A percentile compares a stretch with the other conserved stretches of the same genome.
Evolutionary conservation across 2,888 invertebrate genomes (phyloP).

Genomic region (Chalcosyrphus nemorum): DNA sequence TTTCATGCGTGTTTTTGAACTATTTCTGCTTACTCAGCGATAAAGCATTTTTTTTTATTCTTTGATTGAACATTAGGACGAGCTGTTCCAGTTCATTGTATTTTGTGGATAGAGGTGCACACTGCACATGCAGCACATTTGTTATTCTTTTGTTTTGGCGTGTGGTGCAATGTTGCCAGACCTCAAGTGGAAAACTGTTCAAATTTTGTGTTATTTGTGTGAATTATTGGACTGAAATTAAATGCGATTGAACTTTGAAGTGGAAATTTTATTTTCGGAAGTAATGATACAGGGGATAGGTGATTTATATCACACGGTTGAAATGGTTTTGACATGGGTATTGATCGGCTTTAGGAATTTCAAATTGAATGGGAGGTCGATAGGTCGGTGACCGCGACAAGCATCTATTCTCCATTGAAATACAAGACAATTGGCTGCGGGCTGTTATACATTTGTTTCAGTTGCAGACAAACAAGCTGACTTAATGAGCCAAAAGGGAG

Average conservation of each 20-base stretch:
- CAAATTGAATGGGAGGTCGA: neutral
- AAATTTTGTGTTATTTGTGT: neutral
- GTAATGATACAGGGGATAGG: neutral
- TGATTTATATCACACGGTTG: constrained; percentile 5
- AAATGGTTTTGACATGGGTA: neutral
- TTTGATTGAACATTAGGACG: constrained; percentile 21
- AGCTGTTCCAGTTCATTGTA: constrained; percentile 5
- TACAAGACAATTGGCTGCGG: neutral
- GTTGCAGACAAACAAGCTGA: neutral
- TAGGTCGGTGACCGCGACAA: neutral
- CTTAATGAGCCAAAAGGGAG: neutral
- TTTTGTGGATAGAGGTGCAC: neutral
- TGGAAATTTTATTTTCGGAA: neutral
- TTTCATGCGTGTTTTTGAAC: constrained; percentile 13
- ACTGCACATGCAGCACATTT: constrained; percentile 36
- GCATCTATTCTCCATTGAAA: neutral
- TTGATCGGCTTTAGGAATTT: neutral
- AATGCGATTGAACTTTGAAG: constrained; percentile 10
- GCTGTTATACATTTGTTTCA: neutral
- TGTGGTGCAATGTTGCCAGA: constrained; percentile 44
- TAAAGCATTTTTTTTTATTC: constrained; percentile 22
- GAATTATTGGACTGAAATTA: neutral
- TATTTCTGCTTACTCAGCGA: constrained; percentile 43
- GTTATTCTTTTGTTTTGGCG: constrained; percentile 4
- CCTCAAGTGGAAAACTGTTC: neutral